phyloP scores from a whole-genome alignment of 2,888 invertebrate species.

The Nipponacmea schrenckii region DNA sequence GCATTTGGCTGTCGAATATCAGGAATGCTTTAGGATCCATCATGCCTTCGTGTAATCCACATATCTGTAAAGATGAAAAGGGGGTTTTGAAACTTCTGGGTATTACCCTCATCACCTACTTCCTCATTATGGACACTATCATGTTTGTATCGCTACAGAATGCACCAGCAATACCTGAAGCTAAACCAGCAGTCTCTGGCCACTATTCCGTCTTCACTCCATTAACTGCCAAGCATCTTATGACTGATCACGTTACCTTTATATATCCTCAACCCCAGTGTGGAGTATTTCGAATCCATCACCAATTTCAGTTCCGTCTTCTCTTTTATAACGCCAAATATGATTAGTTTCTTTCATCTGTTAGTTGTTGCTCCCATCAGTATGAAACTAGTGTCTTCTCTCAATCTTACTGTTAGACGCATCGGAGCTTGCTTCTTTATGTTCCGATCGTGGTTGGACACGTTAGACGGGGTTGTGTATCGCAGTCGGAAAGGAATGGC shows the following conservation, averaged over 20 bases:
- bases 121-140: conserved; percentile 47
- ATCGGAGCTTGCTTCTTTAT: conserved; percentile 83
- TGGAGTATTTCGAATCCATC: conserved; percentile 77
- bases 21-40: too few species aligned
- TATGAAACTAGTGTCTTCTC: conserved; percentile 81
- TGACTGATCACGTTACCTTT: conserved; percentile 87
- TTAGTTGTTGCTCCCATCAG: conserved; percentile 80
- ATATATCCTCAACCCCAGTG: conserved; percentile 83
- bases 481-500: conserved; percentile 72
- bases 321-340: conserved; percentile 80
- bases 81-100: conserved; percentile 26
- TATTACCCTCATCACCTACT: conserved; percentile 35
- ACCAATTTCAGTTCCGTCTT: conserved; percentile 74
- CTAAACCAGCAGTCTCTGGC: conserved; percentile 18
- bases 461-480: conserved; percentile 87
- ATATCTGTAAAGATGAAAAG: conserved; percentile 33
- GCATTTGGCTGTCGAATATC: too few species aligned
- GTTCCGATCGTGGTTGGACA: conserved; percentile 84
- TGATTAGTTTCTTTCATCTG: conserved; percentile 81
- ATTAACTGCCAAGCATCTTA: conserved; percentile 84
- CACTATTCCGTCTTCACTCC: conserved; percentile 50
- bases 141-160: conserved; percentile 41
- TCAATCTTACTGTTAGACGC: conserved; percentile 78
- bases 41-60: conserved; percentile 21
- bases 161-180: conserved; percentile 35